Conservation (phyloP, 2,888 invertebrate species). For the Aromia moschata region DNA sequence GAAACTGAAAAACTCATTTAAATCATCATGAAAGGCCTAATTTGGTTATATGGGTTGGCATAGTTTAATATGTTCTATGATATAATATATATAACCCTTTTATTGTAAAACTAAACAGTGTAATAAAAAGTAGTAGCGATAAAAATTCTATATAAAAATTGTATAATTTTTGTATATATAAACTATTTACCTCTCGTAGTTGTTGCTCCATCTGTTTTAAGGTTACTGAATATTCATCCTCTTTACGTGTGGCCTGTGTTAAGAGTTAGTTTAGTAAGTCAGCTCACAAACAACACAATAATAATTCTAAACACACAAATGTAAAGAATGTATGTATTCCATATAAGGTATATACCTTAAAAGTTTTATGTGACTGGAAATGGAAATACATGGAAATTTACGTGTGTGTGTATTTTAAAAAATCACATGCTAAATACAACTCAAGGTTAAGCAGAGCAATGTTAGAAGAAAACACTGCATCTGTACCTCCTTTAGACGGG, state of each 20-base stretch:
- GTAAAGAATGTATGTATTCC: too few species aligned
- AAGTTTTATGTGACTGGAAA: too few species aligned
- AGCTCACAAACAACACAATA: constrained; percentile 57
- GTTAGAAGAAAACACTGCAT: constrained; percentile 33
- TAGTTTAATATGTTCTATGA: too few species aligned
- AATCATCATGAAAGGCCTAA: too few species aligned
- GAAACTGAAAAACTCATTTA: too few species aligned
- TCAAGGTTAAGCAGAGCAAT: constrained; percentile 31
- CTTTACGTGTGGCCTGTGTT: constrained; percentile 91
- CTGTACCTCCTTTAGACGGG: constrained; percentile 98
- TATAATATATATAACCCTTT: too few species aligned
- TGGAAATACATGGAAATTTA: constrained; percentile 29
- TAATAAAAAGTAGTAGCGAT: too few species aligned
- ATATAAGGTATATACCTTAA: too few species aligned
- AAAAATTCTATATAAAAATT: background rate
- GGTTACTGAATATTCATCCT: constrained; percentile 92
- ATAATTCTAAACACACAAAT: constrained; percentile 31
- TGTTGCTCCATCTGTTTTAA: constrained; percentile 89
- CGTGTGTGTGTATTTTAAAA: constrained; percentile 4
- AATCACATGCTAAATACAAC: constrained; percentile 30
- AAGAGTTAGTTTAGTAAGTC: constrained; percentile 58
- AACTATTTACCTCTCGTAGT: constrained; percentile 81
- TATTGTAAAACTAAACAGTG: too few species aligned
- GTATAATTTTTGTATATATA: background rate
- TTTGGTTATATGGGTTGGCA: too few species aligned